Conservation (phyloP, 2,888 invertebrate genomes). For the Nomada ruficornis region DNA sequence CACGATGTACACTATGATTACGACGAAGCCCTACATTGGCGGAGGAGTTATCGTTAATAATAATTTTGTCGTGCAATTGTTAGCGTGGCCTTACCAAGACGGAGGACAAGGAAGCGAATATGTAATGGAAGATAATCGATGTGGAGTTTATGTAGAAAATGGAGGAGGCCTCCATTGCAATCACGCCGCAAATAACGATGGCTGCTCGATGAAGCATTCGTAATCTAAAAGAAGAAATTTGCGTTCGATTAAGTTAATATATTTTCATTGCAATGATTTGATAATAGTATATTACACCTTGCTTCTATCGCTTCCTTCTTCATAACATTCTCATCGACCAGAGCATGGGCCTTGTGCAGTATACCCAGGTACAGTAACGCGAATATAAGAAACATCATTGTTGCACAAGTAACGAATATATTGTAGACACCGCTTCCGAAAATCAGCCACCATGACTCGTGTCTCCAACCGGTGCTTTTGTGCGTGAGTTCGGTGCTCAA, state of each 20-base stretch:
- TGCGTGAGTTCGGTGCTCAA: constrained; percentile 89
- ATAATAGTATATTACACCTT: constrained; percentile 74
- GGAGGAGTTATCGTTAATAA: neutral
- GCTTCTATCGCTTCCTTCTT: constrained; percentile 81
- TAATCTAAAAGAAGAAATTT: constrained; percentile 84
- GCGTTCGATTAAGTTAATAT: neutral
- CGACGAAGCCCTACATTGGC: constrained; percentile 76
- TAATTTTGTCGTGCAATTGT: neutral
- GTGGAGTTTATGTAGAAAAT: constrained; percentile 88
- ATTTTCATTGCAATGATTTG: neutral
- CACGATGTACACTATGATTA: constrained; percentile 76
- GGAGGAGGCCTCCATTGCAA: constrained; percentile 87
- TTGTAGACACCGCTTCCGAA: constrained; percentile 87
- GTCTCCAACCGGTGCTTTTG: constrained; percentile 86
- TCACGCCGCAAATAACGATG: constrained; percentile 86
- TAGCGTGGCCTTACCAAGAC: constrained; percentile 86
- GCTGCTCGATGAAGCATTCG: constrained; percentile 87
- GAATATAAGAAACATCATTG: constrained; percentile 89
- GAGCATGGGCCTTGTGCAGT: constrained; percentile 82
- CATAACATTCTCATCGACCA: constrained; percentile 79
- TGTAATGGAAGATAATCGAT: constrained; percentile 86
- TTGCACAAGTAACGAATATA: constrained; percentile 89
- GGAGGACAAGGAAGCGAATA: constrained; percentile 86
- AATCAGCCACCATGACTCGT: constrained; percentile 88
- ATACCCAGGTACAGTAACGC: constrained; percentile 89